Base-by-base conservation (phyloP, 2,113 vertebrate genomes). In the Sapayoa aenigma region DNA sequence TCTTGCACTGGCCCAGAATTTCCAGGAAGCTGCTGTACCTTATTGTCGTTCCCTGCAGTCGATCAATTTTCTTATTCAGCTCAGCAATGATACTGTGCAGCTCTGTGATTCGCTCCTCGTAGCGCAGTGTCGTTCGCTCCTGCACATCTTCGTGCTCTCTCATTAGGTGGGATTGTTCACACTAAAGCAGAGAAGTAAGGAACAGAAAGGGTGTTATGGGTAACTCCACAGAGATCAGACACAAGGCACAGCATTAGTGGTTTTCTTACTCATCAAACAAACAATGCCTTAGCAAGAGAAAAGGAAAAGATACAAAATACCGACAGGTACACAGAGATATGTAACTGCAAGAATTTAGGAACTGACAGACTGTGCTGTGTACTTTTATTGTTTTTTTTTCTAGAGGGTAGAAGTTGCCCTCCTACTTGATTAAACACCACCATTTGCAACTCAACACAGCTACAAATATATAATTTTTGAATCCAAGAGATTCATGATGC, bases 11-110 rank as follows among this genome's bases (percentile, higher is more conserved):
- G 20, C 30, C 41, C 22, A 44, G 65, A 88, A 72, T 20, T 76
- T 72, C 44, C 49, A 81, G 19, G 41, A 74, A 77, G 39, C 8
- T 76, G 50, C 6, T 39, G 22, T 98, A 98, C 99, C 99, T 98
- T 98, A 99, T 98, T 76, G 98, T 97, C 95, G 97, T 90, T 77
- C 98, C 98, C 82, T 99, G 98, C 11, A 99, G 96, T 17, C 98
- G 98, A 87, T 98, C 97, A 42, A 99, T 99, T 97, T 99, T 99
- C 97, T 99, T 98, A 89, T 98, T 99, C 94, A 99, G 97, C 68
- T 99, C 98, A 0, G 99, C 98, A 31, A 99, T 99, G 97, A 99
- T 97, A 84, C 98, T 98, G 97, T 98, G 98, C 13, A 99, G 98
- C 66, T 99, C 98, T 0, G 98, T 99, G 97, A 99, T 98, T 71